Conservation (phyloP, 2,113 vertebrate species). For the Carassius auratus region DNA sequence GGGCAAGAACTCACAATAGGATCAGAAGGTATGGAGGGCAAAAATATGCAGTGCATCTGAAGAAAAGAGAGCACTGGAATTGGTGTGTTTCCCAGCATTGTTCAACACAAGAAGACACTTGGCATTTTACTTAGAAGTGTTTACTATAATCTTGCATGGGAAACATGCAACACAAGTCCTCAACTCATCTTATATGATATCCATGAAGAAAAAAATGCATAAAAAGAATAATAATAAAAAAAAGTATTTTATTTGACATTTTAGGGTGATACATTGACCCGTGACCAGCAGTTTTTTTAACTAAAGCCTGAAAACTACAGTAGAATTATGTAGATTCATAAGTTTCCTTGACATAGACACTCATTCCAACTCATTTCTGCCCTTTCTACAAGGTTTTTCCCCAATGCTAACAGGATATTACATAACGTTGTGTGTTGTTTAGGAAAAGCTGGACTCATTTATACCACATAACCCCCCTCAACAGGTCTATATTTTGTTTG, state of each 20-base stretch:
- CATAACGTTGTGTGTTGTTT: constrained; percentile 42
- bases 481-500: not conserved
- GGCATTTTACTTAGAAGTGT: not conserved
- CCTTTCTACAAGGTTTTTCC: not conserved
- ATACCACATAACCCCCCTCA: constrained; percentile 27
- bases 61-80: not conserved
- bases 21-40: not conserved
- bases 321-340: not conserved
- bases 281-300: not conserved
- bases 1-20: not conserved
- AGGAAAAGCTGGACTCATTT: constrained; percentile 28
- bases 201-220: not conserved
- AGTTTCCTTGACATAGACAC: not conserved
- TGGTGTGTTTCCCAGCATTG: not conserved
- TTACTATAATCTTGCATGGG: not conserved
- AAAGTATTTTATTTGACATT: not conserved
- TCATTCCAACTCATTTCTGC: not conserved
- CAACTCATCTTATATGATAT: not conserved
- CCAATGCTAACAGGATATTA: constrained; percentile 17
- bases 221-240: not conserved
- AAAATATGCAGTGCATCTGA: not conserved
- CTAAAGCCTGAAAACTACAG: not conserved
- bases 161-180: not conserved
- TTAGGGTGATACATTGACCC: not conserved
- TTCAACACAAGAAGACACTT: not conserved